phyloP scores from a whole-genome alignment of 2,888 invertebrate species.

The Coleophora flavipennella region DNA sequence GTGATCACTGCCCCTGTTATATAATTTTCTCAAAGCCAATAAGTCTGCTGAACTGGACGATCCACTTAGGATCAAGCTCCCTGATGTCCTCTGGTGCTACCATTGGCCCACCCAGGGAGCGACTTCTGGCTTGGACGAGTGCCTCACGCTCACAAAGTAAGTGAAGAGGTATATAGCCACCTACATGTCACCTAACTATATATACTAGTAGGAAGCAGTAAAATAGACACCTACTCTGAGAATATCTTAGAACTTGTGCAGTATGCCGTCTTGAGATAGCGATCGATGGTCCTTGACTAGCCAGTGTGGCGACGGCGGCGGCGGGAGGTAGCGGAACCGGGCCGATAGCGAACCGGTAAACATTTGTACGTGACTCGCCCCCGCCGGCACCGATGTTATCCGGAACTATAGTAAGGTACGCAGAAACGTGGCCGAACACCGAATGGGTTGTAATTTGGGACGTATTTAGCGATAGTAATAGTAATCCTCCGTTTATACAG shows the following conservation, averaged over 20 bases:
- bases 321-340: slow-evolving; percentile 34
- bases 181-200: too few relatives aligned
- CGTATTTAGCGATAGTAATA: not conserved
- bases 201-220: too few relatives aligned
- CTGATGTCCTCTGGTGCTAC: too few relatives aligned
- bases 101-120: too few relatives aligned
- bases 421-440: slow-evolving; percentile 29
- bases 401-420: slow-evolving; percentile 24
- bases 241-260: slow-evolving; percentile 47
- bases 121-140: too few relatives aligned
- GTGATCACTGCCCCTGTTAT: too few relatives aligned
- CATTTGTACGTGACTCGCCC: slow-evolving; percentile 57
- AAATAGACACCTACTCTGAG: not conserved
- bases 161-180: too few relatives aligned
- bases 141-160: too few relatives aligned
- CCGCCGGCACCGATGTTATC: slow-evolving; percentile 26
- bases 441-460: slow-evolving; percentile 1
- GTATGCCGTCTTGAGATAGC: slow-evolving; percentile 50
- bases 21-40: too few relatives aligned
- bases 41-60: too few relatives aligned
- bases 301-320: slow-evolving; percentile 47
- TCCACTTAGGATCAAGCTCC: too few relatives aligned
- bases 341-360: slow-evolving; percentile 47
- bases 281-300: slow-evolving; percentile 59
- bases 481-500: too few relatives aligned